Percentiles rank a stretch among this genome's conserved stretches.
Conservation (phyloP, 2,888 invertebrate genomes). For the Ectobius pallidus region DNA sequence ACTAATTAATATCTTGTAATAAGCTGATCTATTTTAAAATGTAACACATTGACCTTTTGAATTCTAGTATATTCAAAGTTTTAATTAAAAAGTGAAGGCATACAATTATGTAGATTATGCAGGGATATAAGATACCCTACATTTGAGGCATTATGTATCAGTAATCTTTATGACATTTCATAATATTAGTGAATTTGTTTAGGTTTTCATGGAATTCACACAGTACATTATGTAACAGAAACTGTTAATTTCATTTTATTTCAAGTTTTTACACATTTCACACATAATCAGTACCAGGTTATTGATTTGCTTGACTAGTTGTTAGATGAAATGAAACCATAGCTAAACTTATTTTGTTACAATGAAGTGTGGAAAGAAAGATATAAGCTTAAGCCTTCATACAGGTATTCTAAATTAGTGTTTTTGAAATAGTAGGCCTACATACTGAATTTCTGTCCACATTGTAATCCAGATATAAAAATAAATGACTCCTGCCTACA, state of each 20-base stretch:
- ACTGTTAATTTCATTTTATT: too few species aligned
- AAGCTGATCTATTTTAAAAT: too few species aligned
- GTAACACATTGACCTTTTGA: too few species aligned
- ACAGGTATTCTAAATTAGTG: too few species aligned
- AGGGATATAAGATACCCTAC: neutral
- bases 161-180: neutral
- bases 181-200: neutral
- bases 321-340: constrained; percentile 19
- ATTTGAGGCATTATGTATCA: neutral
- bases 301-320: constrained; percentile 10
- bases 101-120: neutral
- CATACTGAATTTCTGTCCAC: neutral
- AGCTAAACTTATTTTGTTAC: neutral
- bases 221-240: too few species aligned
- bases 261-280: constrained; percentile 11
- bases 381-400: too few species aligned
- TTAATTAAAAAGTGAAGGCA: neutral
- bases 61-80: too few species aligned
- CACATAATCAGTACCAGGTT: neutral
- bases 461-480: neutral
- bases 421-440: neutral
- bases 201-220: neutral
- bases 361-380: too few species aligned
- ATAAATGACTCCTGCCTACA: neutral
- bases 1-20: too few species aligned